Evolutionary conservation across 2,888 invertebrate species (phyloP).

Genomic region (Danaus chrysippus): DNA sequence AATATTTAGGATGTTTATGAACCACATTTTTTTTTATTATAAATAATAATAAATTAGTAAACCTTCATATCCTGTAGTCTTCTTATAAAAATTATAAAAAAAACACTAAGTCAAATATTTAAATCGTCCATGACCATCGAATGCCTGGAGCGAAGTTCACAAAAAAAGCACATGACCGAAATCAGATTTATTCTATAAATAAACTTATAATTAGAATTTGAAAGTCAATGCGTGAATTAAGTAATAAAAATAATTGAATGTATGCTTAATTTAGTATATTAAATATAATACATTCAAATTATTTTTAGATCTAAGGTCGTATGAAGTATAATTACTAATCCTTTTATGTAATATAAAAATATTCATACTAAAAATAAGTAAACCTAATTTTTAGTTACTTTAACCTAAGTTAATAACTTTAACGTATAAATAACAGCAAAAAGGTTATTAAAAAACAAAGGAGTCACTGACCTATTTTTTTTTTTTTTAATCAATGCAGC

Average conservation of each 20-base stretch:
- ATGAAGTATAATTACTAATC: background rate
- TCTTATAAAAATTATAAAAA: too few relatives aligned
- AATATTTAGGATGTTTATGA: too few relatives aligned
- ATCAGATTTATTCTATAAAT: too few relatives aligned
- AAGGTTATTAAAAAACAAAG: background rate
- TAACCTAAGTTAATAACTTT: background rate
- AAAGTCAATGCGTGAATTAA: background rate
- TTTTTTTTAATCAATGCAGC: conserved; percentile 17
- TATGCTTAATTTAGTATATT: conserved; percentile 10
- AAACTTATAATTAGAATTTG: too few relatives aligned
- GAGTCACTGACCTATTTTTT: conserved; percentile 15
- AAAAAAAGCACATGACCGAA: too few relatives aligned
- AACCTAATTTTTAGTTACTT: background rate
- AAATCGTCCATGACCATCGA: too few relatives aligned
- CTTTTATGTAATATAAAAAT: background rate
- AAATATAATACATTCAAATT: conserved; percentile 11
- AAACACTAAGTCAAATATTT: too few relatives aligned
- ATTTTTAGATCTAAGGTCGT: conserved; percentile 16
- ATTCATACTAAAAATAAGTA: conserved; percentile 1
- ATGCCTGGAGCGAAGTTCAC: too few relatives aligned
- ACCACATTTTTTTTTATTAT: too few relatives aligned
- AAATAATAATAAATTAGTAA: too few relatives aligned
- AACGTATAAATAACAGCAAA: background rate
- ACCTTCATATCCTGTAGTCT: too few relatives aligned
- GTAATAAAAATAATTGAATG: conserved; percentile 3